Evolutionary conservation across 2,113 vertebrate genomes (phyloP).

Genomic region (Oenanthe oenanthe): DNA sequence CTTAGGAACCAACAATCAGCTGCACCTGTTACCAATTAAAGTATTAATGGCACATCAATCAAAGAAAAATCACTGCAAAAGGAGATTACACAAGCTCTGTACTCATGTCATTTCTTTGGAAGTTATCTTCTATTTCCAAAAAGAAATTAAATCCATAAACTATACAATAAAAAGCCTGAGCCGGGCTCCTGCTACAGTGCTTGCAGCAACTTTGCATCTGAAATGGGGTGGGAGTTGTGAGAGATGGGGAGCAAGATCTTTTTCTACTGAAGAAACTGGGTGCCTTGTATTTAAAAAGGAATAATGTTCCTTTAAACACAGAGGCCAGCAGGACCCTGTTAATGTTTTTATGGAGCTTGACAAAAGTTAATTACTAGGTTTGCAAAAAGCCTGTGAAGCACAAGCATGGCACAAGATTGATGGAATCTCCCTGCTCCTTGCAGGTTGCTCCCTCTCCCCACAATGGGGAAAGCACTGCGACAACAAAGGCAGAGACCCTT

Average conservation of each 20-base stretch:
- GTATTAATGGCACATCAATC: slow-evolving; percentile 85
- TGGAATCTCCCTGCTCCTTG: background rate
- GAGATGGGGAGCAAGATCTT: background rate
- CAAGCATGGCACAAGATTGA: slow-evolving; percentile 10
- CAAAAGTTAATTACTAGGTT: slow-evolving; percentile 73
- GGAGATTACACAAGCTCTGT: slow-evolving; percentile 73
- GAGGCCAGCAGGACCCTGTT: slow-evolving; percentile 63
- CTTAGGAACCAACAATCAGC: slow-evolving; percentile 81
- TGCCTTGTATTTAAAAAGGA: slow-evolving; percentile 64
- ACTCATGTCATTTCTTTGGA: slow-evolving; percentile 75
- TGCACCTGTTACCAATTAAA: slow-evolving; percentile 90
- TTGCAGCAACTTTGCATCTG: slow-evolving; percentile 33
- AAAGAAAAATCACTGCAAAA: slow-evolving; percentile 78
- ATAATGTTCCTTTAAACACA: slow-evolving; percentile 49
- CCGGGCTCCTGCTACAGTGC: background rate
- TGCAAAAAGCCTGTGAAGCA: slow-evolving; percentile 45
- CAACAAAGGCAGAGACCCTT: background rate
- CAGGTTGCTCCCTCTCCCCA: slow-evolving; percentile 19
- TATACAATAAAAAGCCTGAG: slow-evolving; percentile 27
- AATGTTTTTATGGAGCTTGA: slow-evolving; percentile 71
- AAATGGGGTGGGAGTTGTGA: background rate
- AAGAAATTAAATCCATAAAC: slow-evolving; percentile 77
- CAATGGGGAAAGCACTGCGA: background rate
- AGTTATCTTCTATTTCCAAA: slow-evolving; percentile 77
- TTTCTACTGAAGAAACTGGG: slow-evolving; percentile 12